Evolutionary conservation across 2,888 invertebrate genomes (phyloP), one percentile per base, ranked within the genome.

Genomic region (Antitype chi): DNA sequence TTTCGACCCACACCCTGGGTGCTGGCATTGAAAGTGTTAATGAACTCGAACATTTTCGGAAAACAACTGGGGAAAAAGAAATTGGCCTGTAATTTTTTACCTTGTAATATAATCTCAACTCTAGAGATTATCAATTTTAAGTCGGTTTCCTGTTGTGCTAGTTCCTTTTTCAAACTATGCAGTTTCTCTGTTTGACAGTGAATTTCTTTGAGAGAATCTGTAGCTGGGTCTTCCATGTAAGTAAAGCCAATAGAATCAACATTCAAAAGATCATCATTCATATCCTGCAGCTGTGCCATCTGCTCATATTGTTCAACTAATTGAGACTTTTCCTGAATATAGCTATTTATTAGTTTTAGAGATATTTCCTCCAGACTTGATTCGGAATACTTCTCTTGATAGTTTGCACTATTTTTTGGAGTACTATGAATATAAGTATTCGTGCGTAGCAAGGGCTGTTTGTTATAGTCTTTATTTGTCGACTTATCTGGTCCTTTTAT

Each of bases 281-380:
- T 93, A 88, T 96, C 97, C 89, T 98, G 97, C 43, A 97, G 92
- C 87, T 97, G 97, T 47, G 97, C 94, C 97, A 98, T 98, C 95
- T 98, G 97, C 80, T 97, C 97, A 94, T 97, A 97, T 88, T 98
- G 97, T 76, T 97, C 97, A 81, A 98, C 98, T 63, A 98, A 91
- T 90, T 98, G 98, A 63, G 97, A 97, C 90, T 98, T 98, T 87
- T 98, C 98, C 91, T 97, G 97, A 86, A 97, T 97, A 87, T 98
- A 97, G 91, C 97, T 98, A 84, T 97, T 97, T 55, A 98, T 97
- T 76, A 98, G 93, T 93, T 98, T 98, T 49, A 98, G 93, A 1
- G 98, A 98, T 88, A 98, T 98, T 92, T 98, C 98, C 90, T 98
- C 98, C 85, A 98, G 95, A 90, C 98, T 98, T 38, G 97, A 95